A percentile compares a stretch with the other conserved stretches of the same genome.
Conservation (phyloP, 2,113 vertebrate species). For the Amazona vittata region DNA sequence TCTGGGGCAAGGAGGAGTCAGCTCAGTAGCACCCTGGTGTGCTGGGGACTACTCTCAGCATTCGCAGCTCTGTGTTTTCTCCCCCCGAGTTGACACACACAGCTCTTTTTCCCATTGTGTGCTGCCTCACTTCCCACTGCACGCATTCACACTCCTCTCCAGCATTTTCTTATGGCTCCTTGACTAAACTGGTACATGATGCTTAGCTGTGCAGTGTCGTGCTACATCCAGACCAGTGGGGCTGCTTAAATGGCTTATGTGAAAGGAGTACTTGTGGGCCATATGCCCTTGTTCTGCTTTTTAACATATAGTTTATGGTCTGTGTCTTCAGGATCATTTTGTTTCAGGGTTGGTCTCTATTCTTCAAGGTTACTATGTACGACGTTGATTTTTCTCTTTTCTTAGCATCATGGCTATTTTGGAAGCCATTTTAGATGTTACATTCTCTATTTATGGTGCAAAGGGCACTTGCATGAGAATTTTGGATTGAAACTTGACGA, state of each 20-base stretch:
- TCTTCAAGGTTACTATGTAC: not conserved
- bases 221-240: not conserved
- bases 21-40: not conserved
- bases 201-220: not conserved
- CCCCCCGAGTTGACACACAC: rapidly evolving
- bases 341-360: not conserved
- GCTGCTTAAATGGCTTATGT: not conserved
- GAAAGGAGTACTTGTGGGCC: not conserved
- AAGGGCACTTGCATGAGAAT: not conserved
- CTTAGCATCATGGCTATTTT: not conserved
- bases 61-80: not conserved
- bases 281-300: not conserved
- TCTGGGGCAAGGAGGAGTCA: not conserved
- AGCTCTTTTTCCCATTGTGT: not conserved
- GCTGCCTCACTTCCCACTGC: not conserved
- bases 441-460: not conserved
- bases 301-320: not conserved
- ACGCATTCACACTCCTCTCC: not conserved
- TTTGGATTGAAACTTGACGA: not conserved
- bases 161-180: not conserved
- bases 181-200: not conserved
- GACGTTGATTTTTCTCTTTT: not conserved
- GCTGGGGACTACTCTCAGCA: rapidly evolving
- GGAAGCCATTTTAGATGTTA: not conserved
- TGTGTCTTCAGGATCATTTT: not conserved